Conservation (phyloP, 2,113 vertebrate genomes). For the Urocolius indicus region DNA sequence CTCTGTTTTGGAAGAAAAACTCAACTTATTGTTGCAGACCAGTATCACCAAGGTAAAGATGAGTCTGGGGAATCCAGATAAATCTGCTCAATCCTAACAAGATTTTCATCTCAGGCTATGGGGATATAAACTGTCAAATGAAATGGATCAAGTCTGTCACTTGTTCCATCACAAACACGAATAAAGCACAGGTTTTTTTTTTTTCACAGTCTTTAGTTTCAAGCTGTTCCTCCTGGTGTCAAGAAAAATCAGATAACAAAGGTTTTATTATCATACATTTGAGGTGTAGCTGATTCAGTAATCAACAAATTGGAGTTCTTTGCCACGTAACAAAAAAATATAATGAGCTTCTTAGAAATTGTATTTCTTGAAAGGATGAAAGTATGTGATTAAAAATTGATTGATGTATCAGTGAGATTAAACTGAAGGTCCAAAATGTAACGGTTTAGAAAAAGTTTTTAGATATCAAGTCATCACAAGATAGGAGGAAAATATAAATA, state of each 20-base stretch:
- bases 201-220: neutral
- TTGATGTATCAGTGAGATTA: neutral
- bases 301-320: neutral
- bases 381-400: neutral
- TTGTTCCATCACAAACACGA: constrained; percentile 13
- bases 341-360: neutral
- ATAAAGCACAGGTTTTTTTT: neutral
- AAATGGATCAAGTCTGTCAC: constrained; percentile 30
- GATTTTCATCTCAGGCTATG: constrained; percentile 39
- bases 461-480: neutral
- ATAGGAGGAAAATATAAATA: neutral
- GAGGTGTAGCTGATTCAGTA: neutral
- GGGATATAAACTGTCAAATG: constrained; percentile 52
- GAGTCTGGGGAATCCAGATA: constrained; percentile 7
- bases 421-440: neutral
- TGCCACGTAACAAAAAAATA: neutral
- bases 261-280: neutral
- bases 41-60: neutral
- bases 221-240: neutral
- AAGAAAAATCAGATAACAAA: neutral
- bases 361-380: neutral
- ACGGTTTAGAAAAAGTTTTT: neutral
- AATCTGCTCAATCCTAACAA: constrained; percentile 47
- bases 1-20: neutral
- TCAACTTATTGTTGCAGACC: neutral